A percentile compares a stretch with the other conserved stretches of the same genome.
Conservation (phyloP, 2,797 vertebrate species). For the Numenius phaeopus region DNA sequence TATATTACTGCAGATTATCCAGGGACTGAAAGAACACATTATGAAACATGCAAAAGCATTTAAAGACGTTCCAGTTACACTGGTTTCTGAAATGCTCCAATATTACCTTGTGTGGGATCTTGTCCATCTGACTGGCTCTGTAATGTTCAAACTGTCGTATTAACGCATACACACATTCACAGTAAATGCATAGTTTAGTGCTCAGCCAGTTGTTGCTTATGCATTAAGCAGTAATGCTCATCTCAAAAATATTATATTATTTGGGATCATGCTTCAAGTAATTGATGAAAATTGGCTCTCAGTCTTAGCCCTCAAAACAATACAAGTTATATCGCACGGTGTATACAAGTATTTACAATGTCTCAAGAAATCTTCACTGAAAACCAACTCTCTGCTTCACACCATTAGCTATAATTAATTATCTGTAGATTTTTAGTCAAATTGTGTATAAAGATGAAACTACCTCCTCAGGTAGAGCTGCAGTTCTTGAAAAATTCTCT, state of each 20-base stretch:
- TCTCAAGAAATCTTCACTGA: neutral
- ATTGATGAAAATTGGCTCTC: neutral
- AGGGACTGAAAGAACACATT: neutral
- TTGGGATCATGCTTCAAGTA: neutral
- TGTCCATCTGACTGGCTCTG: neutral
- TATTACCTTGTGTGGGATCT: neutral
- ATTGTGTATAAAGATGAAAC: neutral
- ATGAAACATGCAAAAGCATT: neutral
- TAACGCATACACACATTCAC: neutral
- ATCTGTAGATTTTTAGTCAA: neutral
- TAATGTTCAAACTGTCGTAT: neutral
- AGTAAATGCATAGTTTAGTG: neutral
- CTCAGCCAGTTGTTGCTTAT: neutral
- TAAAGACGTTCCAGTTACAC: neutral
- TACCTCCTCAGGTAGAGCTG: neutral
- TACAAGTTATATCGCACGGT: neutral
- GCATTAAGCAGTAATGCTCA: neutral
- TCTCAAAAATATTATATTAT: neutral
- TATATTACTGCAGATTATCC: neutral
- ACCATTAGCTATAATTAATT: neutral
- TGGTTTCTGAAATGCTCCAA: neutral
- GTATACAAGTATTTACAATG: neutral
- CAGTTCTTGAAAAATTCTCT: neutral
- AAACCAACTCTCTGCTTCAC: neutral
- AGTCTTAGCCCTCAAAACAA: neutral